phyloP scores from a whole-genome alignment of 2,888 invertebrate species.

The Archips crataeganus region DNA sequence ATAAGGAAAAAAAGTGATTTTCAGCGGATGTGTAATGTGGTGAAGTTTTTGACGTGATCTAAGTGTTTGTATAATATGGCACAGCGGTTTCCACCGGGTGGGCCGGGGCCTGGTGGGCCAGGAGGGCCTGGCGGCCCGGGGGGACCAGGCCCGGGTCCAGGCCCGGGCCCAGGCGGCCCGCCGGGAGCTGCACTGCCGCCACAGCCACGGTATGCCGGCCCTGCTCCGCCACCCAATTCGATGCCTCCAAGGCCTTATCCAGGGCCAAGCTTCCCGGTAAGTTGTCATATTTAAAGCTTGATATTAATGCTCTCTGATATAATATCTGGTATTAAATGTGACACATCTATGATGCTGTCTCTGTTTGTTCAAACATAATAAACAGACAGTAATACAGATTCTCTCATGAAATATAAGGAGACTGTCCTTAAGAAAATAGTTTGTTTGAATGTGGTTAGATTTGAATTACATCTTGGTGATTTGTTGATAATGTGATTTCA shows the following conservation, averaged over 20 bases:
- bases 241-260: slow-evolving; percentile 90
- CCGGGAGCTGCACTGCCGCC: slow-evolving; percentile 82
- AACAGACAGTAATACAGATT: too few relatives aligned
- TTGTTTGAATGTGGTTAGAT: too few relatives aligned
- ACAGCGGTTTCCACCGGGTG: slow-evolving; percentile 71
- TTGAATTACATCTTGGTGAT: too few relatives aligned
- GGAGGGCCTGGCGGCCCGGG: slow-evolving; percentile 47
- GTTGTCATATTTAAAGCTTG: slow-evolving; percentile 48
- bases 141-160: slow-evolving; percentile 46
- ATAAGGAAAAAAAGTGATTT: slow-evolving; percentile 5
- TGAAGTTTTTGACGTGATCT: slow-evolving; percentile 18
- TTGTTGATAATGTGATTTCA: too few relatives aligned
- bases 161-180: slow-evolving; percentile 49
- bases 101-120: slow-evolving; percentile 51
- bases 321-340: too few relatives aligned
- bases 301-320: too few relatives aligned
- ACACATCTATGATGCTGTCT: too few relatives aligned
- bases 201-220: slow-evolving; percentile 72
- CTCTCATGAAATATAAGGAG: too few relatives aligned
- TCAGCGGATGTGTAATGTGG: slow-evolving; percentile 28
- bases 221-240: slow-evolving; percentile 87
- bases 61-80: slow-evolving; percentile 59
- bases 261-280: slow-evolving; percentile 91
- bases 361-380: too few relatives aligned
- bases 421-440: too few relatives aligned